Percentiles rank a stretch among this genome's conserved stretches.
Conservation (phyloP, 2,797 vertebrate genomes). For the Gambusia yucatana region DNA sequence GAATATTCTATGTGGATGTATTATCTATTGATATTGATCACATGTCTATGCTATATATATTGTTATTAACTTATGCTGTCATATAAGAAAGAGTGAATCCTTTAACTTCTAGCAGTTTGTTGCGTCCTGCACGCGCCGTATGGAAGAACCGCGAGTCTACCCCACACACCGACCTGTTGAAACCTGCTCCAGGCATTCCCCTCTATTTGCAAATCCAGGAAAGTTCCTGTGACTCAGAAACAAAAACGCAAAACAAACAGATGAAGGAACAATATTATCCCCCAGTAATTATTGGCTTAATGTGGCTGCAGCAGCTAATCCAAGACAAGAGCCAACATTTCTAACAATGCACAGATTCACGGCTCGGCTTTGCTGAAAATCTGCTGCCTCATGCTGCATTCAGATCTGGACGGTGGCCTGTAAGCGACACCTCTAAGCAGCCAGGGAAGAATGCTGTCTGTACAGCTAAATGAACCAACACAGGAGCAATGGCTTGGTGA, state of each 20-base stretch:
- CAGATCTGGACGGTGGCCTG: constrained; percentile 32
- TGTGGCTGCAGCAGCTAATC: constrained; percentile 39
- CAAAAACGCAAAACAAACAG: constrained; percentile 61
- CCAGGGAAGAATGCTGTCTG: constrained; percentile 34
- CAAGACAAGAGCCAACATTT: constrained; percentile 19
- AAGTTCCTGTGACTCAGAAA: constrained; percentile 56
- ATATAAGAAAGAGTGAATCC: neutral
- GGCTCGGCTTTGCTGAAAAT: constrained; percentile 19
- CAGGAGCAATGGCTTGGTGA: constrained; percentile 9
- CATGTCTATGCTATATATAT: no score
- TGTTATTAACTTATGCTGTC: no score
- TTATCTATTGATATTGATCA: no score
- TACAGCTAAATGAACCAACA: constrained; percentile 45
- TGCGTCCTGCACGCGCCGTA: neutral
- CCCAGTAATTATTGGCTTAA: constrained; percentile 43
- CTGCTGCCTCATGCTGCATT: constrained; percentile 35
- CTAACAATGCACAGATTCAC: constrained; percentile 26
- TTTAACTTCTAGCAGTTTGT: neutral
- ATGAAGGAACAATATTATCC: constrained; percentile 46
- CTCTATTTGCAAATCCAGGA: constrained; percentile 44
- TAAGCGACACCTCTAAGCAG: constrained; percentile 23
- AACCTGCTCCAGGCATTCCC: constrained; percentile 42
- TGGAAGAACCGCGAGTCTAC: neutral
- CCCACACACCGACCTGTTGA: constrained; percentile 33
- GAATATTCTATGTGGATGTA: no score